These are phyloP conservation scores for Dynastes hyllus DNA, from an alignment of 2,888 invertebrate genomes.

Conservation along the genomic window DNA sequence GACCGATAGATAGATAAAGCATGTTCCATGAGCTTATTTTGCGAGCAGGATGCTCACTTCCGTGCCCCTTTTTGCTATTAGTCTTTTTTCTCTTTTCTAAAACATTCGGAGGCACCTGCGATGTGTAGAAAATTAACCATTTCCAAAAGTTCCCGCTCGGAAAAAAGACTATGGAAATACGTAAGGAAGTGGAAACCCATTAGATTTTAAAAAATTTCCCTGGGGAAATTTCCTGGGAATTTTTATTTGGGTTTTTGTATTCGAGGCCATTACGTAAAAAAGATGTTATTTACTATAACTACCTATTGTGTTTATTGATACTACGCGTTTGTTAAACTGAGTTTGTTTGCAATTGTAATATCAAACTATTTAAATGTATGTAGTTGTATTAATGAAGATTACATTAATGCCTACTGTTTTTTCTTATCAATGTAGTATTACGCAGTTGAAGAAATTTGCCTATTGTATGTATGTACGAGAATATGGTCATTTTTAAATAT, in stretches of 20 bases:
- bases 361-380: background rate
- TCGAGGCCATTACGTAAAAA: background rate
- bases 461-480: too few species aligned
- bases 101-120: conserved; percentile 2
- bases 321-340: background rate
- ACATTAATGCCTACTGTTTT: too few species aligned
- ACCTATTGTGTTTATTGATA: background rate
- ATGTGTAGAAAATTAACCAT: background rate
- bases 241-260: too few species aligned
- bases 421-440: too few species aligned
- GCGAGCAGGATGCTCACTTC: conserved; percentile 64
- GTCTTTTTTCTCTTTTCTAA: background rate
- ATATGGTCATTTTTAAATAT: too few species aligned
- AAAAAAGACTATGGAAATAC: background rate
- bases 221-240: too few species aligned
- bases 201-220: too few species aligned
- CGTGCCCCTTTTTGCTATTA: conserved; percentile 56
- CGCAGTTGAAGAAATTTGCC: too few species aligned
- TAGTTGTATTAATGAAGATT: background rate
- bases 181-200: too few species aligned
- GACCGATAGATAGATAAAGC: conserved; percentile 65
- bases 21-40: conserved; percentile 61
- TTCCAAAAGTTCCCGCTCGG: background rate
- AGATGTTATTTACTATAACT: conserved; percentile 4
- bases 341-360: background rate